Evolutionary conservation across 2,888 invertebrate genomes (phyloP).

Genomic region (Rhodophaea formosa): DNA sequence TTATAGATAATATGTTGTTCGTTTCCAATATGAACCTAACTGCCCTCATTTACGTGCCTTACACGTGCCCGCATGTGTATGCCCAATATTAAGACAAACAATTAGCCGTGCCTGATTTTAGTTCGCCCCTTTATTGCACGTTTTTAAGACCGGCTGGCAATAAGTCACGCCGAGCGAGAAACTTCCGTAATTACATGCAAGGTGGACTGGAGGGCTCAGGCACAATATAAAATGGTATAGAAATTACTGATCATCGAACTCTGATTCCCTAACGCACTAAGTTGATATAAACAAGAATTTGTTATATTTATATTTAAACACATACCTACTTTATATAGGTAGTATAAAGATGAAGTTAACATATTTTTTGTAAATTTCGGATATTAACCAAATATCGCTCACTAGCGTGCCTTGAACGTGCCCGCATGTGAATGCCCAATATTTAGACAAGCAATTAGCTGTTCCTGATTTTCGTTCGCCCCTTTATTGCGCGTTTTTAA

Average conservation of each 20-base stretch:
- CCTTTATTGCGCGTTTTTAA: conserved; percentile 59
- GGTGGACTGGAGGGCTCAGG: conserved; percentile 34
- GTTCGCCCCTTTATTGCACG: conserved; percentile 51
- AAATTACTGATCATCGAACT: background rate
- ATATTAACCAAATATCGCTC: too few species aligned
- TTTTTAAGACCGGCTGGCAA: conserved; percentile 50
- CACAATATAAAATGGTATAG: background rate
- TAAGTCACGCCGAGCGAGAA: conserved; percentile 65
- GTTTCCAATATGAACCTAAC: too few species aligned
- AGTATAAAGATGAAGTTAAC: too few species aligned
- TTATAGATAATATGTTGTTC: too few species aligned
- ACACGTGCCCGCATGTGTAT: background rate
- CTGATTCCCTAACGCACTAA: too few species aligned
- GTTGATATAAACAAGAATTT: background rate
- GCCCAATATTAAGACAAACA: conserved; percentile 8
- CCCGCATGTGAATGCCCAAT: background rate
- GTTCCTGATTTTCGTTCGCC: conserved; percentile 4
- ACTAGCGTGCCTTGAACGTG: background rate
- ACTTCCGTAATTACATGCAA: conserved; percentile 75
- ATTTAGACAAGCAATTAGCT: conserved; percentile 15
- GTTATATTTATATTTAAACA: too few species aligned
- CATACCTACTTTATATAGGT: too few species aligned
- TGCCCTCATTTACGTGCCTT: too few species aligned
- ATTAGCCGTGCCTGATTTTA: conserved; percentile 11
- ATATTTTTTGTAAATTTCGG: too few species aligned